Base-by-base conservation (phyloP, 1,140 invertebrate species). In the Wiebesia pumilae region DNA sequence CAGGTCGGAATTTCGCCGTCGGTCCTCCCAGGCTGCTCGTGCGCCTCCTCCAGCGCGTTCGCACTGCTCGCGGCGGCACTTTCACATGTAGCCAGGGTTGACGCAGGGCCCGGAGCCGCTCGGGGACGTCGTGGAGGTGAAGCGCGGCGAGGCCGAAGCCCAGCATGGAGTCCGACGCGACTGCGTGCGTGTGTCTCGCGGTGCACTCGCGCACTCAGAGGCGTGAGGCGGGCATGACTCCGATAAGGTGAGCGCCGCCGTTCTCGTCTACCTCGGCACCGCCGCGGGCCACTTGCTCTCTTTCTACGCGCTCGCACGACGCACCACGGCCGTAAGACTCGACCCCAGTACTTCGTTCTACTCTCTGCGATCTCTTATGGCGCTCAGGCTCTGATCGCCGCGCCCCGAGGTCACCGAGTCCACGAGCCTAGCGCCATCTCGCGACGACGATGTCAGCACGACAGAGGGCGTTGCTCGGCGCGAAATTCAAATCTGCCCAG, bases 61-160 rank as follows among this genome's bases (percentile, higher is more conserved):
- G 40, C 81, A 51, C 24, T 10, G 40, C 58, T 30, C 62, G 80
- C 58, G 54, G 43, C 43, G 43, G 65, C 73, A 62, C 86, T 87
- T 69, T 87, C 81, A 87, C 77, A 87, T 87, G 77, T 81, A 87
- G 83, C 83, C 77, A 80, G 38, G 43, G 79, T 73, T 65, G 30
- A 35, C 6, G 16, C n/a, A 47, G 67, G 27, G 38, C 62, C 77
- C 47, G 78, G 51, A 62, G 78, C 77, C 47, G 51, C 77, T 58
- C 77, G 47, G 47, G 43, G 3, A 35, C n/a, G 4, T 1, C 21
- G 47, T 35, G 24, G 40, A 9, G 3, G 43, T 35, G 77, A n/a
- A 12, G 51, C 27, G 12, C 16, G 0, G 0, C n/a, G 51, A 24
- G 82, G 21, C 35, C 58, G 62, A 65, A 38, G 79, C 24, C 58